Evolutionary conservation across 2,888 invertebrate genomes (phyloP), one percentile per base, ranked within the genome.

Genomic region (Lepidochitona cinerea): DNA sequence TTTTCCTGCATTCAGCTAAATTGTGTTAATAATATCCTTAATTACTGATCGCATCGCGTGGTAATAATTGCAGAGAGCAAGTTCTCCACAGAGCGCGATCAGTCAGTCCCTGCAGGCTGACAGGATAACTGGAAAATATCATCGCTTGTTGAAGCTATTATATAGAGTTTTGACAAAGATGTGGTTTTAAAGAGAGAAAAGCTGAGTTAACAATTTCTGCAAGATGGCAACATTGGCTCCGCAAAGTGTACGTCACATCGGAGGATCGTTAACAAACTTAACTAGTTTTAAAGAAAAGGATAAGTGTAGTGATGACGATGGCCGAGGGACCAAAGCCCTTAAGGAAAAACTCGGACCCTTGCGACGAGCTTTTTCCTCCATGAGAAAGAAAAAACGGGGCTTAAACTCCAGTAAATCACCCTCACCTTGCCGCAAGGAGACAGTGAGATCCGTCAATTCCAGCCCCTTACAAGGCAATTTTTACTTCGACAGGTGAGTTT

Each of bases 361-460:
- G 32, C 74, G 81, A 18, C 67, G 81, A 12, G 81, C 81, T 14
- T 81, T 81, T 68, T 80, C 80, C 33, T 81, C 81, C n/a, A 79
- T 76, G 52, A 72, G 74, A 71, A 73, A 75, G 67, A 80, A 72
- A 36, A 32, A 59, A 26, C 69, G 77, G 36, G 35, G 59, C 14
- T 33, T 49, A 18, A 29, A n/a, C 18, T 23, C 72, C 49, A 67
- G 32, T 41, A 66, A 66, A 35, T 37, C 66, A 1, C 37, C 37
- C 9, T 66, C 66, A 3, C 66, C 66, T 37, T 37, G 35, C 18
- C 18, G 66, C 12, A 66, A 66, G 35, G 66, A 66, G 37, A 35
- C 66, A 9, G 35, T 66, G 29, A 18, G 37, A 18, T 35, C 66
- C 35, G 37, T 35, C 3, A 35, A 36, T 23, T 66, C 66, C 1